Conservation (phyloP, 2,113 vertebrate genomes). For the human (Homo sapiens) region GRCh38 chr4:127564501-127565000, state of each 20-base stretch:
- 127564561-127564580: not conserved
- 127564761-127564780: not conserved
- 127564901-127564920: not conserved
- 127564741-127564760: not conserved
- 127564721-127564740: not conserved
- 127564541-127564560: not conserved
- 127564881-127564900: not conserved
- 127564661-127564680: not conserved
- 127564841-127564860: not conserved
- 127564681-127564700: not conserved
- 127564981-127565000: not conserved
- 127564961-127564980: not conserved
- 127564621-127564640: not conserved
- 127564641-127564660: not conserved
- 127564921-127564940: not conserved
- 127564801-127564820: not conserved
- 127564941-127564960: not conserved
- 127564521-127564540: not conserved
- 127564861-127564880: not conserved
- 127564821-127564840: not conserved
- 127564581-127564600: not conserved
- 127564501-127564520: not conserved
- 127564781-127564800: not conserved
- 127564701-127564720: not conserved
- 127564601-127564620: not conserved